Percentiles rank a stretch among this genome's conserved stretches.
These are phyloP conservation scores for Prunella strophiata DNA, from an alignment of 2,797 vertebrate genomes.

Conservation along the genomic window DNA sequence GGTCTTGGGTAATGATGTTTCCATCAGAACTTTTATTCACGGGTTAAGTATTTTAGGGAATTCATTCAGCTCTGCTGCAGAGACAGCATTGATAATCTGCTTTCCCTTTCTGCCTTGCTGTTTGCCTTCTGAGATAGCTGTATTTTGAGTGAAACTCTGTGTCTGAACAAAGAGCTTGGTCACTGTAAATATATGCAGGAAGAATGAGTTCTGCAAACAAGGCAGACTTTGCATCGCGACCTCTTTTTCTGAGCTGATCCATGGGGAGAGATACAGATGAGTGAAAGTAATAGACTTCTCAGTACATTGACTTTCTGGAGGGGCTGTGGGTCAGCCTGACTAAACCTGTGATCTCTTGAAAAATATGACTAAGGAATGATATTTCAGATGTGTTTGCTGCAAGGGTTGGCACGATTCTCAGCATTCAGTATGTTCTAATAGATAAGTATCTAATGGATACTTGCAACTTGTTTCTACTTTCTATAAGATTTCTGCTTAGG, in stretches of 20 bases:
- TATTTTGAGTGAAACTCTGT: neutral
- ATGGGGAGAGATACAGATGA: neutral
- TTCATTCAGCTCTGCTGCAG: slow-evolving; percentile 5
- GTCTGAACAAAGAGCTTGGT: neutral
- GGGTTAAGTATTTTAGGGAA: slow-evolving; percentile 39
- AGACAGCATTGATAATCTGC: neutral
- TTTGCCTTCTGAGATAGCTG: slow-evolving; percentile 29
- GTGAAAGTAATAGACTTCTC: neutral
- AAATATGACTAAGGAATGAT: neutral
- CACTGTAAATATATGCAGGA: neutral
- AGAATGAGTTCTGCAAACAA: neutral
- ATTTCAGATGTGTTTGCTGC: neutral
- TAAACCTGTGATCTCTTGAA: neutral
- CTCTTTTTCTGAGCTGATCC: neutral
- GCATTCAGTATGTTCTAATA: neutral
- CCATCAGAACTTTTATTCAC: neutral
- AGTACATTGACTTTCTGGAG: neutral
- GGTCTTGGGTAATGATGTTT: slow-evolving; percentile 30
- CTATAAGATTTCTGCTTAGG: too few relatives aligned
- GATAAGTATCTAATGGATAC: too few relatives aligned
- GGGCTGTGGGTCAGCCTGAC: neutral
- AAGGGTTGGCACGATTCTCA: accelerated
- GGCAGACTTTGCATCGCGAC: neutral
- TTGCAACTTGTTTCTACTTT: too few relatives aligned
- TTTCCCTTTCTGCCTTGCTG: slow-evolving; percentile 1